Base-by-base conservation (phyloP, 2,888 invertebrate species). In the Pachycephus smyrnensis region DNA sequence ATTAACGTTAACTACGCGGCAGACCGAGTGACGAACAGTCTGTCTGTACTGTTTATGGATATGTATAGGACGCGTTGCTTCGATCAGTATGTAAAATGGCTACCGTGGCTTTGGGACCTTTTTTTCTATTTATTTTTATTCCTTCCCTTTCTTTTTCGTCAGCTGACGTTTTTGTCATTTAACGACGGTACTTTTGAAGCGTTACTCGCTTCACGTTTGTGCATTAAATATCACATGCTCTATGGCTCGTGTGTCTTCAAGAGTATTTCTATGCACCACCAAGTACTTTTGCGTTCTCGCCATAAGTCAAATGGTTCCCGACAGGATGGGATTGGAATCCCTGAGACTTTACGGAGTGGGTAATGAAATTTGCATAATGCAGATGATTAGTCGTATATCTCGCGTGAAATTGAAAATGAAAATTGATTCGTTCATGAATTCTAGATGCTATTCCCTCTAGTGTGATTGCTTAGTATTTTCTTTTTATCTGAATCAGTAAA, bases 281-380 rank as follows among this genome's bases (percentile, higher is more conserved):
- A 55, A 55, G 23, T 55, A 55, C 55, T 55, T 23, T 23, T 55
- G 55, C 55, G 9, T 55, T 55, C 55, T 55, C 2, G 55, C 55
- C 55, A 2, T 55, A 55, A 55, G 23, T 55, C 55, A 55, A 55
- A 55, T 55, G 2, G 55, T 23, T 55, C 55, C 23, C 23, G 55
- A 23, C 55, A 55, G 55, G 55, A 55, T 23, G 55, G 55, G 55
- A 55, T 23, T 55, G 23, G 23, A 55, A 23, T 23, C 55, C 2
- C 9, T 55, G 55, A 23, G 6, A 55, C 55, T 55, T 55, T 23
- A 55, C 55, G 55, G 23, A 73, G 76, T 73, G 75, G 68, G 73
- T 73, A 37, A 78, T 78, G 69, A 76, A 78, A 78, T 78, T 76
- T 76, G 78, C 73, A 73, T 76, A 78, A 73, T 68, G 76, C 71